phyloP scores from a whole-genome alignment of 2,888 invertebrate species.

The Andrena haemorrhoa region DNA sequence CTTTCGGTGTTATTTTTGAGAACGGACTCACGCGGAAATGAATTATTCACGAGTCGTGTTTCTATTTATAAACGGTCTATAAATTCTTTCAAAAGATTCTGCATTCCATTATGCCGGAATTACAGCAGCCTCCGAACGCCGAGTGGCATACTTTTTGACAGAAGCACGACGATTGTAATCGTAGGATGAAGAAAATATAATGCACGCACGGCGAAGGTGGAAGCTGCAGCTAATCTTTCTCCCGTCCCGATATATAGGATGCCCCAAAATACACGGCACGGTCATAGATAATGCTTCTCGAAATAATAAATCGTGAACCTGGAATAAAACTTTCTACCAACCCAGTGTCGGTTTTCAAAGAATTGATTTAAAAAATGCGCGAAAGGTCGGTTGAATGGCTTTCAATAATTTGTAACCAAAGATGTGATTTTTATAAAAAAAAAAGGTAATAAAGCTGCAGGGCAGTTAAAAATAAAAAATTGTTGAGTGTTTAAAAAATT shows the following conservation, averaged over 20 bases:
- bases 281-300: background rate
- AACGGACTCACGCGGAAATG: slow-evolving; percentile 5
- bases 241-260: background rate
- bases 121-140: background rate
- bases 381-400: background rate
- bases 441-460: too few species aligned
- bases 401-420: background rate
- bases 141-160: slow-evolving; percentile 2
- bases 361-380: background rate
- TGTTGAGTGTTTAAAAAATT: too few species aligned
- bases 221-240: background rate
- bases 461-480: too few species aligned
- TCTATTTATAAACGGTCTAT: slow-evolving; percentile 4
- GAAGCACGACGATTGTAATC: background rate
- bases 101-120: slow-evolving; percentile 9
- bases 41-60: slow-evolving; percentile 8
- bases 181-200: background rate
- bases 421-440: too few species aligned
- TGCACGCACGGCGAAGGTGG: background rate
- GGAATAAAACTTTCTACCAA: too few species aligned
- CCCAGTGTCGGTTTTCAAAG: background rate
- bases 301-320: background rate
- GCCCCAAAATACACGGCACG: background rate
- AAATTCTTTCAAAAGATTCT: slow-evolving; percentile 3
- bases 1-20: slow-evolving; percentile 5